Percentiles rank a stretch among this genome's conserved stretches.
Conservation (phyloP, 2,113 vertebrate genomes). For the Phainopepla nitens region DNA sequence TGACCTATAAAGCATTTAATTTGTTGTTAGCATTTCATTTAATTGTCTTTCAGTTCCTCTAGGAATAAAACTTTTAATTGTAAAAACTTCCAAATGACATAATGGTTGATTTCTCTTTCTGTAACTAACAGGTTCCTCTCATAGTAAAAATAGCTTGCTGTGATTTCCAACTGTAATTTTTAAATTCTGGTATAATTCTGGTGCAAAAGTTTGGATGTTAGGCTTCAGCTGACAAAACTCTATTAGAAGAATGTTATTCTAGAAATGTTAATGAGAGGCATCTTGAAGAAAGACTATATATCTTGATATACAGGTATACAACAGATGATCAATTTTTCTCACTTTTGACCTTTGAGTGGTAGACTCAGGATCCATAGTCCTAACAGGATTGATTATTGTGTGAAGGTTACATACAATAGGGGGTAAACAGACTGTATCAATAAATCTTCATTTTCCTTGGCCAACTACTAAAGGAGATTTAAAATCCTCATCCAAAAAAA, state of each 20-base stretch:
- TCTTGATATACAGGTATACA: conserved; percentile 37
- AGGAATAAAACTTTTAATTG: conserved; percentile 80
- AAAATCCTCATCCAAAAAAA: not conserved
- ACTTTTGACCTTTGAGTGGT: conserved; percentile 36
- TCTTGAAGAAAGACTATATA: not conserved
- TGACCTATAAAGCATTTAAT: conserved; percentile 81
- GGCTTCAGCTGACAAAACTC: conserved; percentile 17
- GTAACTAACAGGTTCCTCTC: conserved; percentile 70
- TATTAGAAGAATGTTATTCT: conserved; percentile 5
- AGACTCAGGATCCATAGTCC: conserved; percentile 9
- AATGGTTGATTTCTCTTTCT: conserved; percentile 68
- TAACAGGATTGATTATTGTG: not conserved
- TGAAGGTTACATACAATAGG: conserved; percentile 33
- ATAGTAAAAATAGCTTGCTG: conserved; percentile 12
- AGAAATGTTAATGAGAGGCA: conserved; percentile 18
- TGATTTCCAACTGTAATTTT: conserved; percentile 26
- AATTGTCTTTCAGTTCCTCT: conserved; percentile 73
- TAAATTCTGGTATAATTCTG: not conserved
- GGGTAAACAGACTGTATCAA: not conserved
- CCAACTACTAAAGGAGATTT: not conserved
- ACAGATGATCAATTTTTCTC: conserved; percentile 50
- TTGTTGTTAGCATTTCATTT: conserved; percentile 77
- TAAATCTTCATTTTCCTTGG: conserved; percentile 53
- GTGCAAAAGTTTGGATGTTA: not conserved
- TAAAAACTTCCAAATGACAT: conserved; percentile 74